Evolutionary conservation across 92 coral and sea anemone species (phyloP), one percentile per base, ranked within the genome.

Genomic region (Meandrina meandrites): DNA sequence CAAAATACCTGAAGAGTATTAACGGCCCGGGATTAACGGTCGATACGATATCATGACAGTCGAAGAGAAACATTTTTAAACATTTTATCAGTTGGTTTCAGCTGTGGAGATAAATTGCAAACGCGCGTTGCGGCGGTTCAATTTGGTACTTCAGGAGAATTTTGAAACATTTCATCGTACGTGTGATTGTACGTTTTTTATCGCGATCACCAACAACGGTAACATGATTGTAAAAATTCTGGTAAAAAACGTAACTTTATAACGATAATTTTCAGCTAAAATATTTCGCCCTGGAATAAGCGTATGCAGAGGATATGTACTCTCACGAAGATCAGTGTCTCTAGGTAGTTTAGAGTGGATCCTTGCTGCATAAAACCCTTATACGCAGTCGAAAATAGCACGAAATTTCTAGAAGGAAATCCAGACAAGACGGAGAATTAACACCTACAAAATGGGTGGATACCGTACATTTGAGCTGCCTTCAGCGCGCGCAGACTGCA

Each of bases 331-430:
- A 64, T 66, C 71, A 40, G 30, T 18, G n/a, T 5, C 10, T 37
- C 24, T 73, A 27, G 13, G 51, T 51, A 73, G 48, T 73, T 73
- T 73, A 40, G 62, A 47, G 78, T 56, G 83, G 83, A 4, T 35
- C 16, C 79, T 70, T 27, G 86, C 86, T 71, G 78, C 14, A 32
- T 42, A 18, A n/a, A 15, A 66, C 71, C 12, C 28, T 28, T 21
- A n/a, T n/a, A 24, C 60, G n/a, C 56, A 19, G 57, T 69, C 53
- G 58, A 42, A 82, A 28, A 34, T 71, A 34, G 15, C 51, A 72
- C 24, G 79, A 71, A 72, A 19, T 27, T 83, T 83, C 86, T 34
- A 72, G 79, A 71, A 81, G 32, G 19, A 83, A 50, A 22, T 18
- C 40, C 16, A 83, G 79, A 53, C 70, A n/a, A 71, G 79, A 71